Percentiles rank a stretch among this genome's conserved stretches.
Evolutionary conservation across 2,888 invertebrate genomes (phyloP).

Genomic region (Brachyptera putata): DNA sequence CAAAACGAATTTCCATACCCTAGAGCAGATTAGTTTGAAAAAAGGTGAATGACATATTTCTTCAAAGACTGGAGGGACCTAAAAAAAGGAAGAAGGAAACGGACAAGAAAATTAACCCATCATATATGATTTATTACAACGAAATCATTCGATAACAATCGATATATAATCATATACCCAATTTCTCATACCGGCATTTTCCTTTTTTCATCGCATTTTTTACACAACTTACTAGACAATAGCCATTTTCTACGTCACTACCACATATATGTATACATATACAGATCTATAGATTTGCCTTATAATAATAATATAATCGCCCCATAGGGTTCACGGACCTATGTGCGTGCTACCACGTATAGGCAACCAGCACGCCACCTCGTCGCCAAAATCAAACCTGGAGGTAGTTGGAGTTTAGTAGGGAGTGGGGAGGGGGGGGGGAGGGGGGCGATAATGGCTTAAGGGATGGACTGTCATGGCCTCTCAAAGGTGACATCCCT

Average conservation of each 20-base stretch:
- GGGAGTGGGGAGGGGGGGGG: background rate
- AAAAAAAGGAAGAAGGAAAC: no score
- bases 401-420: background rate
- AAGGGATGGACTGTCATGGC: conserved; percentile 8
- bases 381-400: background rate
- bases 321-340: background rate
- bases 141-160: no score
- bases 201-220: no score
- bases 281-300: background rate
- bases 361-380: background rate
- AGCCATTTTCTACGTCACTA: conserved; percentile 4
- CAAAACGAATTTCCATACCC: no score
- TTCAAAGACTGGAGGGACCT: no score
- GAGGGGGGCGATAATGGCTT: background rate
- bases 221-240: background rate
- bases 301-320: background rate
- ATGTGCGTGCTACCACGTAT: background rate
- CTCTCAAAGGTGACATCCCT: background rate
- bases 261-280: no score
- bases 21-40: no score
- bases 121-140: no score
- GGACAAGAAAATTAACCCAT: no score
- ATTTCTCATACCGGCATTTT: no score
- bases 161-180: no score
- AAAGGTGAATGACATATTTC: no score